Base-by-base conservation (phyloP, 2,888 invertebrate genomes). In the Drosophila borealis region DNA sequence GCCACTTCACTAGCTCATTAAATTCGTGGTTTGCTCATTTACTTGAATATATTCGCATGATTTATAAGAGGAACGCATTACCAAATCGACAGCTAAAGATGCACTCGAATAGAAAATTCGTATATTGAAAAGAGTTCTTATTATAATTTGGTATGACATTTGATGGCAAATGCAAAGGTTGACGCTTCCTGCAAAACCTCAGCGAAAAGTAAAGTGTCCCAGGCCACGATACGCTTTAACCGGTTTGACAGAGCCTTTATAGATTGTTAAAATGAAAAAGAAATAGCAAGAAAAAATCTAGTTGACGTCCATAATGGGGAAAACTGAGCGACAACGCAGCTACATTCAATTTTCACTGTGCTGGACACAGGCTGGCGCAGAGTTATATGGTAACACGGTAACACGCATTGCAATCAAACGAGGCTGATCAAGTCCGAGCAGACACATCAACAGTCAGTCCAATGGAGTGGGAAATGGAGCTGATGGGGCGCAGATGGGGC, bases 251-350 rank as follows among this genome's bases (percentile, higher is more conserved):
- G 37, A 36, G 29, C 13, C 37, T 53, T 34, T 17, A 6, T 6
- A 36, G 46, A 21, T 25, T 44, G 10, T 53, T 19, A 42, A 41
- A 46, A 29, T 29, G 29, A 39, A 54, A 37, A 10, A 62, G 25
- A 65, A 66, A 65, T 66, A 79, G 77, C 66, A 71, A 67, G 56
- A 74, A 76, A 80, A 79, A 79, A 65, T 81, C 88, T 73, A 76
- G 69, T 75, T 79, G 69, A 67, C 59, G 65, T 59, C 87, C 74
- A 68, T 88, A 86, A 83, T 88, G 87, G 83, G 70, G 67, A 69
- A 77, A 77, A 81, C 55, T 78, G 68, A 70, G 60, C 63, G 71
- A 72, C 73, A 81, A 63, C 55, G 65, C 66, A 79, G 72, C 56
- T 2, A 29, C 70, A 72, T 56, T 79, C 77, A 79, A 85, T 88